Conservation (phyloP, 2,797 vertebrate species). For the Ctenosaura bakeri region DNA sequence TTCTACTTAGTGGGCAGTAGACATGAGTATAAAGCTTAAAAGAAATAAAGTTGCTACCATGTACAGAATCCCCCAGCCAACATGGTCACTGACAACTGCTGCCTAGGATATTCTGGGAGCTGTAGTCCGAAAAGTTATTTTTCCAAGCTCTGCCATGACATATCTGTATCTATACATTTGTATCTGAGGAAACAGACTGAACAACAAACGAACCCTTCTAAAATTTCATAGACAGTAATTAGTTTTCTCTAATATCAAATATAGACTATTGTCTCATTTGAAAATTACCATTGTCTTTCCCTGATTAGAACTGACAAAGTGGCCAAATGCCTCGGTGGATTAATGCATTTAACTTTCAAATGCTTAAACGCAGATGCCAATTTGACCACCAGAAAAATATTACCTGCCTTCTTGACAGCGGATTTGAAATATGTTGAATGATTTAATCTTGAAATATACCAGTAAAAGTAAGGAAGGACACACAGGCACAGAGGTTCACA, state of each 20-base stretch:
- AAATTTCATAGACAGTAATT: background rate
- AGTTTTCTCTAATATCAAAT: conserved; percentile 45
- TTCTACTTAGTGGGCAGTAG: conserved; percentile 40
- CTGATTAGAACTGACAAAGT: conserved; percentile 71
- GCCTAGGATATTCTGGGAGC: too few relatives aligned
- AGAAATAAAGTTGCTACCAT: too few relatives aligned
- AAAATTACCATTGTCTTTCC: conserved; percentile 68
- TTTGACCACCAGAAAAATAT: conserved; percentile 66
- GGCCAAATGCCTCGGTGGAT: conserved; percentile 72
- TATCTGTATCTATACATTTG: too few relatives aligned
- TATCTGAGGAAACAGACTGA: conserved; percentile 34
- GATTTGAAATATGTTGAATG: background rate
- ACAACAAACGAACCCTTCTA: background rate
- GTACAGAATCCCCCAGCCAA: too few relatives aligned
- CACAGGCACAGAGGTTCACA: background rate
- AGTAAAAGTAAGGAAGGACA: background rate
- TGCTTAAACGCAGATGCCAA: conserved; percentile 74
- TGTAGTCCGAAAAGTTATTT: too few relatives aligned
- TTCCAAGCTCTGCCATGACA: too few relatives aligned
- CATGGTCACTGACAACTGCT: too few relatives aligned
- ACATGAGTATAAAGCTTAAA: conserved; percentile 30
- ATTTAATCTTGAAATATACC: background rate
- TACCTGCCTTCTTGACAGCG: background rate
- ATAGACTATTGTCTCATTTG: conserved; percentile 59
- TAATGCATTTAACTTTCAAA: conserved; percentile 72